Evolutionary conservation across 2,797 vertebrate species (phyloP).

Genomic region (Simalia tracyae): DNA sequence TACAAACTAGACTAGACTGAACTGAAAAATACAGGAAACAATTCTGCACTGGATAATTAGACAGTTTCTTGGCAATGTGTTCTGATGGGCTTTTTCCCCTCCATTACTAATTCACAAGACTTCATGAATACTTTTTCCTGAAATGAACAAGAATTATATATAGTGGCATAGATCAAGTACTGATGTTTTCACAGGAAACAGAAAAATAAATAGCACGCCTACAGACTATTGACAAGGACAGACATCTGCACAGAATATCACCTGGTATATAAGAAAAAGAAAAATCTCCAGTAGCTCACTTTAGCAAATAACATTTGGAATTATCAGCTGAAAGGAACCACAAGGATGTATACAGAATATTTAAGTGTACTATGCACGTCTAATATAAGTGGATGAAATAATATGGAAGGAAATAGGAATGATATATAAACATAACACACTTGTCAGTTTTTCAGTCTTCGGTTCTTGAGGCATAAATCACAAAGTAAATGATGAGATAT

Average conservation of each 20-base stretch:
- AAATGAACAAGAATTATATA: not conserved
- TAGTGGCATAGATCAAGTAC: not conserved
- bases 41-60: not conserved
- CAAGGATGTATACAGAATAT: conserved; percentile 25
- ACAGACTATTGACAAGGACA: conserved; percentile 17
- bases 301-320: not conserved
- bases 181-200: not conserved
- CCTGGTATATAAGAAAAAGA: not conserved
- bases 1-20: conserved; percentile 21
- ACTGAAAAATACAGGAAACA: conserved; percentile 22
- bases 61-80: conserved; percentile 24
- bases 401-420: conserved; percentile 35
- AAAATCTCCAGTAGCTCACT: not conserved
- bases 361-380: conserved; percentile 43
- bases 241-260: conserved; percentile 13
- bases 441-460: conserved; percentile 26
- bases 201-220: conserved; percentile 11
- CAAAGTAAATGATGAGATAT: not conserved
- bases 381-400: conserved; percentile 58
- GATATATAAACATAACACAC: conserved; percentile 45
- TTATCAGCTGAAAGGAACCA: not conserved
- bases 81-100: not conserved
- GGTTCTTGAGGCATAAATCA: not conserved
- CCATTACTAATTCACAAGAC: conserved; percentile 21
- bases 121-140: conserved; percentile 25